Base-by-base conservation (phyloP, 2,113 vertebrate species). In the Sprattus sprattus region DNA sequence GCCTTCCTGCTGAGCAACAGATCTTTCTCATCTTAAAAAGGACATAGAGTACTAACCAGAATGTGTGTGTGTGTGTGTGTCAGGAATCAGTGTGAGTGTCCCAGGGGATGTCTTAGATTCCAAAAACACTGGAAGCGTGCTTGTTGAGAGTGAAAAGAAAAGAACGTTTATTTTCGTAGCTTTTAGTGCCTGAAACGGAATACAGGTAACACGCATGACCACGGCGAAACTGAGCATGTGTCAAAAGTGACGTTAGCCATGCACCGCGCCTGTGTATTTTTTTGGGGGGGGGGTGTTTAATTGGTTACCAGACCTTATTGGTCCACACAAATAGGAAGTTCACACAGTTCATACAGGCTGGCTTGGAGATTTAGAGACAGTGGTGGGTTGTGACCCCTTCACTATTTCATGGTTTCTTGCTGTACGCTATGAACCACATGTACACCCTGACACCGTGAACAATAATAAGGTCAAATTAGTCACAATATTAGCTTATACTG, bases 161-260 rank as follows among this genome's bases (percentile, higher is more conserved):
- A 64, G 50, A 60, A 18, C 11, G 52, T 60, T 83, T 83, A 83
- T 60, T 83, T 60, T 60, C 39, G 50, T 45, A 39, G 49, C n/a
- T 50, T 50, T 15, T 32, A 50, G 32, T 28, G 49, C 47, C 45
- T 50, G 50, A 86, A 82, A 82, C 7, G 44, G 25, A 82, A 82
- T 49, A n/a, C 18, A 71, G 45, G 81, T 71, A 82, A 47, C 7
- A 22, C 8, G 18, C 44, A 71, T 13, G 46, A n/a, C 32, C 11
- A 16, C 18, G 0, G 44, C 6, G 47, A 10, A 46, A 20, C 50
- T 84, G 28, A 78, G 16, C 71, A 78, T 32, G 71, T 78, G 71
- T 39, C 71, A 78, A 16, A 39, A 39, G 71, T 44, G 71, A 78
- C 15, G 71, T 39, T 78, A 13, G 25, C 71, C 71, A 78, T 78